Conservation (phyloP, 1,140 invertebrate species). For the Carcinoscorpius rotundicauda region DNA sequence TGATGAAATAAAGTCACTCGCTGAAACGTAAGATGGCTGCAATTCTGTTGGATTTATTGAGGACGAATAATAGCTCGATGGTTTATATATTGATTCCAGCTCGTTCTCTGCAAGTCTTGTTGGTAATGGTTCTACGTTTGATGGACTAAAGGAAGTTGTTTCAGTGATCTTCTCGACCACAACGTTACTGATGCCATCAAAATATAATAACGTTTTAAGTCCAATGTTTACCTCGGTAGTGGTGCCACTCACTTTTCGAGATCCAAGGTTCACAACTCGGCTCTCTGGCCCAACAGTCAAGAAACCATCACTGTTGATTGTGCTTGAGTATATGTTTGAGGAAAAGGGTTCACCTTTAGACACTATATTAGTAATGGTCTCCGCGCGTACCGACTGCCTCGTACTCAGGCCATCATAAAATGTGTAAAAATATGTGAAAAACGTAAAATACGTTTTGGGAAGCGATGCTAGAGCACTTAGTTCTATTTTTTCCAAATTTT, state of each 20-base stretch:
- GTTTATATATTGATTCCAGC: background rate
- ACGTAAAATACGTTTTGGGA: slow-evolving; percentile 19
- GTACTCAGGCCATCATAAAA: slow-evolving; percentile 21
- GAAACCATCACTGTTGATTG: slow-evolving; percentile 23
- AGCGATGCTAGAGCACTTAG: slow-evolving; percentile 9
- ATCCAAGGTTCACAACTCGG: slow-evolving; percentile 26
- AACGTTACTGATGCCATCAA: slow-evolving; percentile 24
- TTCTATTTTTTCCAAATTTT: background rate
- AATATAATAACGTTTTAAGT: slow-evolving; percentile 27
- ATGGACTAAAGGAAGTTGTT: slow-evolving; percentile 7
- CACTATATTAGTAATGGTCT: slow-evolving; percentile 19
- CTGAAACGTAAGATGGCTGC: slow-evolving; percentile 14
- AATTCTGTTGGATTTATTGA: background rate
- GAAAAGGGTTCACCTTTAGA: slow-evolving; percentile 8
- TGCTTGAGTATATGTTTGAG: slow-evolving; percentile 14
- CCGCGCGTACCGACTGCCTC: slow-evolving; percentile 19
- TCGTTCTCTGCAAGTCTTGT: background rate
- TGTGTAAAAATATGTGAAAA: slow-evolving; percentile 25
- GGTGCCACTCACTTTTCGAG: slow-evolving; percentile 25
- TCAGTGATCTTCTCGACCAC: slow-evolving; percentile 32
- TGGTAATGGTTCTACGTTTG: background rate
- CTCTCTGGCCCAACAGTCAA: slow-evolving; percentile 24
- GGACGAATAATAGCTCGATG: background rate
- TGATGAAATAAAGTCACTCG: slow-evolving; percentile 5
- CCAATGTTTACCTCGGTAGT: slow-evolving; percentile 31